phyloP scores from a whole-genome alignment of 2,888 invertebrate genomes.

The Eucera pruinosa region DNA sequence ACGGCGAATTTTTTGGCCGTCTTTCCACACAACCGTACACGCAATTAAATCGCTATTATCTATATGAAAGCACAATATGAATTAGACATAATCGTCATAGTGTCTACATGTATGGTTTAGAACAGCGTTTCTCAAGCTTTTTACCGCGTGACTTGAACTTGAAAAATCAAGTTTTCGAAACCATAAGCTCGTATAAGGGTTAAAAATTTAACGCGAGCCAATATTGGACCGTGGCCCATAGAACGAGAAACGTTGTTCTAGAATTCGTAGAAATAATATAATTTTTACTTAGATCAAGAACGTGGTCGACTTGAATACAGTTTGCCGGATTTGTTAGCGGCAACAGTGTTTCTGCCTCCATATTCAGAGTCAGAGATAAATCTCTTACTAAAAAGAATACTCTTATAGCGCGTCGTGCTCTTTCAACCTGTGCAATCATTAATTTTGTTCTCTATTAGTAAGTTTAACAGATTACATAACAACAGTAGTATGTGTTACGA shows the following conservation, averaged over 20 bases:
- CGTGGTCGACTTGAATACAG: constrained; percentile 96
- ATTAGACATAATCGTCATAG: no score
- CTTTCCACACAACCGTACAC: constrained; percentile 96
- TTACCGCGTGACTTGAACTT: no score
- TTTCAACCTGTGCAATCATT: constrained; percentile 88
- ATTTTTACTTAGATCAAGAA: constrained; percentile 95
- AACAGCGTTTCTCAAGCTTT: no score
- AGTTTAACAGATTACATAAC: constrained; percentile 33
- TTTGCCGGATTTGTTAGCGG: constrained; percentile 95
- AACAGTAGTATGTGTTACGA: not conserved
- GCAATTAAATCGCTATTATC: constrained; percentile 99
- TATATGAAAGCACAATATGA: constrained; percentile 83
- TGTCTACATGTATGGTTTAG: no score
- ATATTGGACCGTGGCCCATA: no score
- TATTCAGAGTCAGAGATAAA: constrained; percentile 91
- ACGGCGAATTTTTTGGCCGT: constrained; percentile 94
- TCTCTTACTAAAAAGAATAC: constrained; percentile 95
- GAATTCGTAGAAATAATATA: constrained; percentile 58
- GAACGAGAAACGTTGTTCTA: no score
- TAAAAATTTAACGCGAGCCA: no score
- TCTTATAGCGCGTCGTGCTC: constrained; percentile 94
- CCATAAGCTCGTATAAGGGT: no score
- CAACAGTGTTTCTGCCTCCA: constrained; percentile 93
- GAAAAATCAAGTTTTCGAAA: no score
- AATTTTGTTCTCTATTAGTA: constrained; percentile 46